Evolutionary conservation across 1,140 invertebrate species (phyloP).

Genomic region (Brachionus rubens): DNA sequence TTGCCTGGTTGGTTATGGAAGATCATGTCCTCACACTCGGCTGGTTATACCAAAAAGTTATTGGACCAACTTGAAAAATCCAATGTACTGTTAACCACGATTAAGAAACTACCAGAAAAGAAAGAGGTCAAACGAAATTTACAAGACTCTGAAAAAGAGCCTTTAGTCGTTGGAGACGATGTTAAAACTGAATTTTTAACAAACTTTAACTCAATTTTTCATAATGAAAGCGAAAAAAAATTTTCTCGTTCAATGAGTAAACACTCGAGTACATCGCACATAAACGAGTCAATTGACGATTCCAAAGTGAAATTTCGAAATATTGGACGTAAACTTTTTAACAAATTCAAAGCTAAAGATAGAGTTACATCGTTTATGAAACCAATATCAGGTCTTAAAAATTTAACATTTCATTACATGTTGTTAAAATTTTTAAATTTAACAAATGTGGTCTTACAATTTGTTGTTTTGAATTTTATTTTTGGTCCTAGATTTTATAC

Average conservation of each 20-base stretch:
- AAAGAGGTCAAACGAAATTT: no score
- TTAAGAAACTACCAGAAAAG: neutral
- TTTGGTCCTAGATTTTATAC: constrained; percentile 28
- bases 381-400: constrained; percentile 6
- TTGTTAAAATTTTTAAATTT: constrained; percentile 29
- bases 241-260: neutral
- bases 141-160: neutral
- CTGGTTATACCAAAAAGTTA: constrained; percentile 22
- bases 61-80: constrained; percentile 31
- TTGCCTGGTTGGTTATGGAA: constrained; percentile 54
- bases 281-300: no score
- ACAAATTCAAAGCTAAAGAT: no score
- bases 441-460: constrained; percentile 5
- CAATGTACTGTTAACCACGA: neutral
- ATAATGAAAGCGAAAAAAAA: constrained; percentile 13
- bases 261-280: neutral
- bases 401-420: constrained; percentile 35
- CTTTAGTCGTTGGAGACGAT: neutral
- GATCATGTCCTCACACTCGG: neutral
- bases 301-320: no score
- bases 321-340: no score
- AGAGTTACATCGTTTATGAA: constrained; percentile 8
- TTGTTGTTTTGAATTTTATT: neutral
- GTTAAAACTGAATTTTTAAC: neutral
- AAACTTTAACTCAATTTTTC: neutral